Evolutionary conservation across 2,888 invertebrate species (phyloP).

Genomic region (Nemapogon koenigi): DNA sequence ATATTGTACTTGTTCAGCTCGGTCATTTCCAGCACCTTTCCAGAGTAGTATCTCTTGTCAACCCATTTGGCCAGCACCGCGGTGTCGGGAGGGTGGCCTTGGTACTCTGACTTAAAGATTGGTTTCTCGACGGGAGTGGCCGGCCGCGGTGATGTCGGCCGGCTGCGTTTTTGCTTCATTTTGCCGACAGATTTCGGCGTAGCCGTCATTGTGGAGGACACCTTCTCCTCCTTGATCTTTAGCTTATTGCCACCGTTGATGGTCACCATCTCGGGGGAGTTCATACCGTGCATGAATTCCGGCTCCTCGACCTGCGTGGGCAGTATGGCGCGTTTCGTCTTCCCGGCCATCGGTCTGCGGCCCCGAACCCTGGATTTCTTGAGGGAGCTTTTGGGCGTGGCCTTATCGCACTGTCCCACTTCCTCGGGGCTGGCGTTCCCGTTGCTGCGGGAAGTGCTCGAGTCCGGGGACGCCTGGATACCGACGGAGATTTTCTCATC

Average conservation of each 20-base stretch:
- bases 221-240: constrained; percentile 43
- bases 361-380: constrained; percentile 53
- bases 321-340: constrained; percentile 47
- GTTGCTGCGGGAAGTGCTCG: constrained; percentile 37
- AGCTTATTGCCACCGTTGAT: constrained; percentile 40
- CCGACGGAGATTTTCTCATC: constrained; percentile 51
- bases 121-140: constrained; percentile 49
- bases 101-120: constrained; percentile 36
- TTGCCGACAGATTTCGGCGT: constrained; percentile 53
- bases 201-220: constrained; percentile 32
- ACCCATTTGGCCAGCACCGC: constrained; percentile 72
- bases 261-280: constrained; percentile 56
- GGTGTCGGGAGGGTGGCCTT: constrained; percentile 45
- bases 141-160: constrained; percentile 47
- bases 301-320: constrained; percentile 52
- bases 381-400: constrained; percentile 60
- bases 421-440: constrained; percentile 53
- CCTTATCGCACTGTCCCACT: constrained; percentile 41
- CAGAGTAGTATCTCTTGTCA: constrained; percentile 72
- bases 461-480: constrained; percentile 36
- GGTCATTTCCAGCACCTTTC: constrained; percentile 61
- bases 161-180: constrained; percentile 41
- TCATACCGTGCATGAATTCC: constrained; percentile 49
- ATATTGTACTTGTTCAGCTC: constrained; percentile 68
- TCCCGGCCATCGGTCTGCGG: constrained; percentile 43